Conservation (phyloP, 2,797 vertebrate genomes). For the Sebastes hubbsi region DNA sequence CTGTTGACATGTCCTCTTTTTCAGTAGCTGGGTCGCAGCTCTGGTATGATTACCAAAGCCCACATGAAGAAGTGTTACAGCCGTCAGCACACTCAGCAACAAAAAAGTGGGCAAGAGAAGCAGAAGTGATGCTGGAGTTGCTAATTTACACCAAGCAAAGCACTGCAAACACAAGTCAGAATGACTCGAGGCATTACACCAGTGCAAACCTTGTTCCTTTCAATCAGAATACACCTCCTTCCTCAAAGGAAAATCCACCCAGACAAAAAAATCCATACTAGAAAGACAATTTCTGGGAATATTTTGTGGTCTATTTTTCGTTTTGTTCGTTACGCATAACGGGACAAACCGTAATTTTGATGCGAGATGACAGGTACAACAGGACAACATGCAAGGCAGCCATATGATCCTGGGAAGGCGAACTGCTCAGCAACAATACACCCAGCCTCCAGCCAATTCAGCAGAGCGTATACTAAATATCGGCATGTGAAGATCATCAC, state of each 20-base stretch:
- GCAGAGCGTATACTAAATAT: background rate
- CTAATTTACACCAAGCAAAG: background rate
- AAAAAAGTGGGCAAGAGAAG: background rate
- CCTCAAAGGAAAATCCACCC: background rate
- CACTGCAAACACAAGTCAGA: background rate
- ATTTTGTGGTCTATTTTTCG: background rate
- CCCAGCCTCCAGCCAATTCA: background rate
- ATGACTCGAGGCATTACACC: background rate
- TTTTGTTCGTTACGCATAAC: background rate
- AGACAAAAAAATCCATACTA: background rate
- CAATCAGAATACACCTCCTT: background rate
- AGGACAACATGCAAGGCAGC: background rate
- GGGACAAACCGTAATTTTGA: background rate
- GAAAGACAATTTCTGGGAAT: background rate
- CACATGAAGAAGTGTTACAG: slow-evolving; percentile 5
- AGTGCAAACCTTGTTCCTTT: background rate
- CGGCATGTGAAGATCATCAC: background rate
- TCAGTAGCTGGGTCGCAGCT: slow-evolving; percentile 6
- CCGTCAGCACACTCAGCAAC: slow-evolving; percentile 3
- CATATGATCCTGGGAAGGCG: background rate
- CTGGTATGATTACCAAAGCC: slow-evolving; percentile 30
- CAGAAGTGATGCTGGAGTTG: background rate
- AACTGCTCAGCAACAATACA: slow-evolving; percentile 1
- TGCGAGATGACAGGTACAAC: background rate
- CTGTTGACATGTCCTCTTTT: slow-evolving; percentile 47